Conservation (phyloP, 2,888 invertebrate species). For the Periphyllus acericola region DNA sequence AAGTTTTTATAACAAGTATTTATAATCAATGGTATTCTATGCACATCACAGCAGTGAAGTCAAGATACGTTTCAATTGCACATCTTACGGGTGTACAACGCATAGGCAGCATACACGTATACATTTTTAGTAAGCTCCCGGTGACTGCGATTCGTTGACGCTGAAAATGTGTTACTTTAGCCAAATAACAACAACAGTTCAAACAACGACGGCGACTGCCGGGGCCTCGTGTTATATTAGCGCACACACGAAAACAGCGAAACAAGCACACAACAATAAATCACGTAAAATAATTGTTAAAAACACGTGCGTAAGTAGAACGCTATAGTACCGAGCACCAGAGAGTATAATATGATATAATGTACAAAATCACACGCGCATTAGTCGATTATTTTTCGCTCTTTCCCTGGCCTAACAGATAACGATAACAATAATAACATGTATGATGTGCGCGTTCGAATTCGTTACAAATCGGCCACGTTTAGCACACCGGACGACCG, state of each 20-base stretch:
- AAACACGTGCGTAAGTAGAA: background rate
- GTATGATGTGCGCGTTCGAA: too few relatives aligned
- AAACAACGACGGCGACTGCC: background rate
- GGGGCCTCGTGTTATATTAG: constrained; percentile 9
- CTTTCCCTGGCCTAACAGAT: background rate
- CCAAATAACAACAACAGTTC: background rate
- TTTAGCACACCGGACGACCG: too few relatives aligned
- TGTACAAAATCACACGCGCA: background rate
- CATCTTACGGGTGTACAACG: too few relatives aligned
- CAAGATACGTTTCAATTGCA: too few relatives aligned
- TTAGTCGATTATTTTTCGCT: background rate
- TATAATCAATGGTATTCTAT: too few relatives aligned
- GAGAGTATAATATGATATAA: background rate
- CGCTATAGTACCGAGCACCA: background rate
- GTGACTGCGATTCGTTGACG: background rate
- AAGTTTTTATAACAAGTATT: too few relatives aligned
- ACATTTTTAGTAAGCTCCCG: background rate
- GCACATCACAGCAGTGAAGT: too few relatives aligned
- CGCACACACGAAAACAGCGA: background rate
- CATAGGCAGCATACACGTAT: background rate
- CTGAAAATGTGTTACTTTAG: constrained; percentile 22
- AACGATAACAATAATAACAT: background rate
- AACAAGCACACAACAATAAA: background rate
- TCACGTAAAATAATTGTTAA: background rate
- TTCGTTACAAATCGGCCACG: too few relatives aligned